Base-by-base conservation (phyloP, 2,888 invertebrate genomes). In the Aplocera efformata region DNA sequence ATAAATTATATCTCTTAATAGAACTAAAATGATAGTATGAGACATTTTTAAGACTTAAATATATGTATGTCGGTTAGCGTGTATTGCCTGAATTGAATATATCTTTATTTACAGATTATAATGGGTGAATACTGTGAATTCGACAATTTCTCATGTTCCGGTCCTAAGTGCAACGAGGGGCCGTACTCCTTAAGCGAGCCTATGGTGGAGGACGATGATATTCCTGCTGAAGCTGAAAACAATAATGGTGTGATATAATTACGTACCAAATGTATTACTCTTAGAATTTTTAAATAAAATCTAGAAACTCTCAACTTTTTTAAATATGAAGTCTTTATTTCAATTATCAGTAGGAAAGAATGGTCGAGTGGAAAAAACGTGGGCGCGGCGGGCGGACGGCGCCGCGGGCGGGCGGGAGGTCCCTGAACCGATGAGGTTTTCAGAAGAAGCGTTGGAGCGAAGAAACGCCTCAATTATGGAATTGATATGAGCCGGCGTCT, bases 401-500 rank as follows among this genome's bases (percentile, higher is more conserved):
- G n/a, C n/a, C n/a, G 50, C 37, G 53, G 28, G 17, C 29, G 42
- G 20, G 31, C 28, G 38, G 38, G n/a, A n/a, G n/a, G 48, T 60
- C 48, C 50, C 48, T 53, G 11, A 50, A 52, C 54, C 58, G 52
- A 59, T 53, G 57, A 61, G 63, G 61, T 72, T 75, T 75, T 69
- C 62, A 72, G 70, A 58, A 61, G 58, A 60, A 67, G 67, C 72
- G 69, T 58, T 68, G 58, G 60, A 66, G 72, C 69, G 72, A 69
- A 72, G 72, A 66, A 70, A 58, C 62, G 66, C 50, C 72, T 80
- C 86, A 88, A 86, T 88, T 86, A 88, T 74, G 73, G 68, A 85
- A 84, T 83, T 81, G 84, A 84, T 85, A 81, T 85, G 83, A 86
- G 79, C 55, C 64, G 66, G 76, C 71, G 81, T 77, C 88, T 88